These are phyloP conservation scores for Oasisia sp. DNA, from an alignment of 2,888 invertebrate genomes.

Conservation along the genomic window DNA sequence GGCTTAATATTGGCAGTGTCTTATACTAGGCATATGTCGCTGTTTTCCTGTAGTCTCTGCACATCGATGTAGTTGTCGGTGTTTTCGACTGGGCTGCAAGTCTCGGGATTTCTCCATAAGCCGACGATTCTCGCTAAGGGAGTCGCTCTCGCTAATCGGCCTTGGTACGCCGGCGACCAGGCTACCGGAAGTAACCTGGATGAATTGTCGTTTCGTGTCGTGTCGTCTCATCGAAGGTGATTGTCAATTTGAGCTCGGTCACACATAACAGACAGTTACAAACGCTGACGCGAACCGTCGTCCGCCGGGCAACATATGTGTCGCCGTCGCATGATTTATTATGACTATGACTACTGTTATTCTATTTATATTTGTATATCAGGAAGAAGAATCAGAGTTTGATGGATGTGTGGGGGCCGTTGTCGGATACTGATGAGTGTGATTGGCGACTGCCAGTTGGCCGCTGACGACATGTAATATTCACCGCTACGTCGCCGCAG, in stretches of 20 bases:
- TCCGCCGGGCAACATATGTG: not conserved
- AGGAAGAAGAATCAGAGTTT: not conserved
- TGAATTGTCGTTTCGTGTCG: not conserved
- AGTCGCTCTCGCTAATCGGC: not conserved
- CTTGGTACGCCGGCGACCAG: not conserved
- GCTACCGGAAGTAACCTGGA: not conserved
- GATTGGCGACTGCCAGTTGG: too few species aligned
- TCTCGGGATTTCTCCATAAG: not conserved
- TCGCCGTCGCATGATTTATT: not conserved
- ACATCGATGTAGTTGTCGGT: not conserved
- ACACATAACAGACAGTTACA: not conserved
- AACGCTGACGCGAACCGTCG: not conserved
- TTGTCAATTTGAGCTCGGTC: not conserved
- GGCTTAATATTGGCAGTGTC: not conserved
- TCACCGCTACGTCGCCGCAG: too few species aligned
- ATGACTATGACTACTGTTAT: not conserved
- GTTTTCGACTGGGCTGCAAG: not conserved
- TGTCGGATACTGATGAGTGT: not conserved
- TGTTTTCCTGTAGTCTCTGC: not conserved
- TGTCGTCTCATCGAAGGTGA: not conserved
- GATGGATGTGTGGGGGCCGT: not conserved
- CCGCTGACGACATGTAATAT: too few species aligned
- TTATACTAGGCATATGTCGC: not conserved
- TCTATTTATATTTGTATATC: conserved; percentile 11
- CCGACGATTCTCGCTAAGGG: not conserved